phyloP scores from a whole-genome alignment of 2,113 vertebrate genomes.

The Malaclemys terrapin region DNA sequence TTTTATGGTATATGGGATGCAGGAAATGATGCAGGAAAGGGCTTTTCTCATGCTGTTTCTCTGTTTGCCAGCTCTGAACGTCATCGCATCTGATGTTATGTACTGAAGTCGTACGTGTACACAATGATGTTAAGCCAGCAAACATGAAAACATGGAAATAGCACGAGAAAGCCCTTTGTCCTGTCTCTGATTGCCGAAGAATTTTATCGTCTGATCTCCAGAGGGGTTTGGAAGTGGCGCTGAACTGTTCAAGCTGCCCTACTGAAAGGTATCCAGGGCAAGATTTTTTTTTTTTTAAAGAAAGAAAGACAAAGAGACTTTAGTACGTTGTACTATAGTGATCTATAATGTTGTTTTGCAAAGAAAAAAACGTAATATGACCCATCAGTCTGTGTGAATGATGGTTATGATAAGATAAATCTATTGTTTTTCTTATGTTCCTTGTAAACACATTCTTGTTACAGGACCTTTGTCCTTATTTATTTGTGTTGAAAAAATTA shows the following conservation, averaged over 20 bases:
- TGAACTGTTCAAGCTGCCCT: constrained; percentile 77
- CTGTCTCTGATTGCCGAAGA: constrained; percentile 74
- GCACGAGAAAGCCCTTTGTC: constrained; percentile 81
- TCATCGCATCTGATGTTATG: constrained; percentile 75
- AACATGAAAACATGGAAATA: constrained; percentile 78
- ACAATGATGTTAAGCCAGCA: constrained; percentile 78
- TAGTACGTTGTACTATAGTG: constrained; percentile 69
- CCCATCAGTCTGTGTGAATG: constrained; percentile 63
- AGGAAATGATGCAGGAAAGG: constrained; percentile 60
- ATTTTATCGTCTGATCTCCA: constrained; percentile 72
- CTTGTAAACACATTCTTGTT: constrained; percentile 67
- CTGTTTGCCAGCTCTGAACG: constrained; percentile 80
- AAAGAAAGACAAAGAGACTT: constrained; percentile 69
- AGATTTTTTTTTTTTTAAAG: constrained; percentile 51
- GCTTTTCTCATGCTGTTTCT: constrained; percentile 79
- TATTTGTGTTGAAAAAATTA: constrained; percentile 69
- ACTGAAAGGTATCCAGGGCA: constrained; percentile 77
- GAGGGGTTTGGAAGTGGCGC: constrained; percentile 79
- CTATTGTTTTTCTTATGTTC: constrained; percentile 56
- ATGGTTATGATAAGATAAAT: constrained; percentile 60
- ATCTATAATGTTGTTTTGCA: constrained; percentile 64
- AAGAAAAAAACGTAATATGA: constrained; percentile 61
- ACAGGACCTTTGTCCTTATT: constrained; percentile 55
- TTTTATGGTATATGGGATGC: constrained; percentile 40
- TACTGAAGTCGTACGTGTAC: constrained; percentile 75